phyloP scores from a whole-genome alignment of 2,797 vertebrate species.

The Rachycentron canadum region DNA sequence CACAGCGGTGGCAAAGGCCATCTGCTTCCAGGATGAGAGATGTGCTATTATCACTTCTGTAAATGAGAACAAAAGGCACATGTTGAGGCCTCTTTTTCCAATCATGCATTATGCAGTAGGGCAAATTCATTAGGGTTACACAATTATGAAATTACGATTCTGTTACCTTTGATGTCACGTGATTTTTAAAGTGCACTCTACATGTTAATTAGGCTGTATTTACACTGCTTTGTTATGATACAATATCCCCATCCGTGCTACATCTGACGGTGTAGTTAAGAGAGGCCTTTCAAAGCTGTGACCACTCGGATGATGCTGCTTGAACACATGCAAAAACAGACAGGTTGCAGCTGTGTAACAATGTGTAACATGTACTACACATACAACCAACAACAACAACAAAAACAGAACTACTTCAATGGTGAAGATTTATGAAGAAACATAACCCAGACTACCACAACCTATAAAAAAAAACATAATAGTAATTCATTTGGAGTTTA shows the following conservation, averaged over 20 bases:
- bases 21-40: conserved; percentile 58
- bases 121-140: conserved; percentile 40
- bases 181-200: conserved; percentile 61
- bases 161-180: conserved; percentile 68
- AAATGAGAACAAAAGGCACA: conserved; percentile 59
- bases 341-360: conserved; percentile 28
- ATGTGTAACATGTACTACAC: conserved; percentile 5
- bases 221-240: conserved; percentile 59
- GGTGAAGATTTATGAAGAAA: neutral
- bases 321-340: conserved; percentile 48
- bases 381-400: neutral
- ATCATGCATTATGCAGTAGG: conserved; percentile 66
- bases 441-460: neutral
- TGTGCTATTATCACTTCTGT: conserved; percentile 61
- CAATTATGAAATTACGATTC: conserved; percentile 44
- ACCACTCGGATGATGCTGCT: conserved; percentile 45
- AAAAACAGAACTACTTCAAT: conserved; percentile 1
- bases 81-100: conserved; percentile 26
- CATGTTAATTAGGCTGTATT: conserved; percentile 65
- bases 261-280: conserved; percentile 17
- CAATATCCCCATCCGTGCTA: conserved; percentile 17
- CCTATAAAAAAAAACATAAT: neutral
- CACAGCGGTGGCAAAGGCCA: conserved; percentile 22
- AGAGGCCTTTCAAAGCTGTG: conserved; percentile 45
- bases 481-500: neutral